Evolutionary conservation across 2,888 invertebrate species (phyloP), one percentile per base, ranked within the genome.

Genomic region (Apodemia duryi): DNA sequence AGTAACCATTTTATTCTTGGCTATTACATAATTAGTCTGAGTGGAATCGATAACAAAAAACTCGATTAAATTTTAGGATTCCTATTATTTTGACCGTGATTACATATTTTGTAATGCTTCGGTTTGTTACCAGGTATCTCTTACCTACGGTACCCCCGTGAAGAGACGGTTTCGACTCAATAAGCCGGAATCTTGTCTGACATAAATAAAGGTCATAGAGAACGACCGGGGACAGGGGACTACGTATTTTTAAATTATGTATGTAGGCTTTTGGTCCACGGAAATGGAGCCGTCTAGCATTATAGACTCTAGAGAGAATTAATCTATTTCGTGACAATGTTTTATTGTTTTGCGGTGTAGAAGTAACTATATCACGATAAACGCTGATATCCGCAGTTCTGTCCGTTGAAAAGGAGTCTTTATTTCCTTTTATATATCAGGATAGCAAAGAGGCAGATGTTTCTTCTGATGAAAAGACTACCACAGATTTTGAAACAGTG

Each of bases 181-280:
- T 60, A 60, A 60, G 60, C 35, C 60, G 60, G 60, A 60, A 60
- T 11, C 57, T 35, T 35, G 13, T 13, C n/a, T 35, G 35, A 35
- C 32, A 51, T 51, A 35, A 60, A 60, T 60, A 60, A 11, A 35
- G 60, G 60, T n/a, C 60, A 21, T 21, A 32, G 35, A 28, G 57
- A 7, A 60, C n/a, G 35, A 60, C 57, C 13, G 29, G 57, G 32
- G n/a, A 35, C 35, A 13, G 13, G 32, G 32, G 32, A 6, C 3
- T 35, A 60, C 57, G 6, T 32, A 60, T 35, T 60, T 49, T n/a
- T 49, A n/a, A n/a, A 49, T 49, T 49, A 49, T 49, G n/a, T 49
- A 49, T 49, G 49, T 21, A 21, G 11, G 7, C 21, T 7, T 46
- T 3, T 21, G 49, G 49, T 21, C 49, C 13, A 51, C 2, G 21